phyloP scores from a whole-genome alignment of 2,113 vertebrate genomes.

The Glaucidium brasilianum region DNA sequence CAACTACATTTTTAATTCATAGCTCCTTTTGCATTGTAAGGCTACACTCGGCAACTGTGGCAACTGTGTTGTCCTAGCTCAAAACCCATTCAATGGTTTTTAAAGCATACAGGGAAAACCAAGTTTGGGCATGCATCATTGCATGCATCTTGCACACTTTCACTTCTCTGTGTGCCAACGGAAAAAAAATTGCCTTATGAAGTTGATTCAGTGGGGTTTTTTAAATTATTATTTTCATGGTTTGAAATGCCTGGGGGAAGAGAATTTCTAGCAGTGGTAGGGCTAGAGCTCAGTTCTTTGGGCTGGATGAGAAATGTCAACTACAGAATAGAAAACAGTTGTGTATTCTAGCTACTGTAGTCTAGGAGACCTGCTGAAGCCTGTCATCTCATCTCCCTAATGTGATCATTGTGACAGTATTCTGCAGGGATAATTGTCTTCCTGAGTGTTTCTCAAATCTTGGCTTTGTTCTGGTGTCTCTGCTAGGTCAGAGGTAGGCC shows the following conservation, averaged over 20 bases:
- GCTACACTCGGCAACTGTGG: not conserved
- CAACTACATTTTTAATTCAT: not conserved
- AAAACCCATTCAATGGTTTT: not conserved
- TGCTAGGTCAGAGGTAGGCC: not conserved
- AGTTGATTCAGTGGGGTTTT: no score
- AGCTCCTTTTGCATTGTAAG: not conserved
- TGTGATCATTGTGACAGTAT: not conserved
- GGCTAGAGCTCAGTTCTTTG: not conserved
- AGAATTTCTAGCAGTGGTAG: not conserved
- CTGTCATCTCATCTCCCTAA: not conserved
- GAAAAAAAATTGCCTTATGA: not conserved
- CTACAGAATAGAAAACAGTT: not conserved
- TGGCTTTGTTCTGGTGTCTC: not conserved
- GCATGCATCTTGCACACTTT: not conserved
- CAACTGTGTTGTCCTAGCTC: not conserved
- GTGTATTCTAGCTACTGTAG: not conserved
- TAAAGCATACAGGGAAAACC: not conserved
- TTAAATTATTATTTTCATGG: no score
- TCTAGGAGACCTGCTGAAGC: not conserved
- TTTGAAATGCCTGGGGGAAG: not conserved
- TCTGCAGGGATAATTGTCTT: not conserved
- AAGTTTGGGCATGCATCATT: rapidly evolving
- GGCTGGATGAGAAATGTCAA: not conserved
- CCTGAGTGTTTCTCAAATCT: not conserved
- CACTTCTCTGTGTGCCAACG: not conserved